phyloP scores from a whole-genome alignment of 2,113 vertebrate species.

The Phalacrocorax carbo region DNA sequence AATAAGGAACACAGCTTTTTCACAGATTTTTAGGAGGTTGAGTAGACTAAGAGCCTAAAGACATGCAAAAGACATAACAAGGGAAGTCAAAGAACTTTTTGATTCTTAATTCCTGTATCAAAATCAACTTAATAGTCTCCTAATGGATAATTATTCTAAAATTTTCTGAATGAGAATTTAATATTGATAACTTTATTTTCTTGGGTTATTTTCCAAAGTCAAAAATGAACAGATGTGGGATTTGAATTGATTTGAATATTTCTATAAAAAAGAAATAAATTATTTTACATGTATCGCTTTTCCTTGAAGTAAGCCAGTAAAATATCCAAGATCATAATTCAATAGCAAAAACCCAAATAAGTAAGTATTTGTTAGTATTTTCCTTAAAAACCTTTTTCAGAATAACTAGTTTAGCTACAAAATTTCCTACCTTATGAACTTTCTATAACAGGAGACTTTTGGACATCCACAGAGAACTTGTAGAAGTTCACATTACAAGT shows the following conservation, averaged over 20 bases:
- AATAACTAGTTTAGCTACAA: background rate
- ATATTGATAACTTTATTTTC: background rate
- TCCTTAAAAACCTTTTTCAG: background rate
- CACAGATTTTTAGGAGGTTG: background rate
- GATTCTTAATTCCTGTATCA: background rate
- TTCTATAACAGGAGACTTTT: conserved; percentile 36
- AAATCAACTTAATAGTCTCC: background rate
- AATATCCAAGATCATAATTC: background rate
- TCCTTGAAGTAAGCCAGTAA: background rate
- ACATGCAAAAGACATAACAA: background rate
- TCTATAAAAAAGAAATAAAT: background rate
- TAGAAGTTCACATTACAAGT: conserved; percentile 23
- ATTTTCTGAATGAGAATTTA: background rate
- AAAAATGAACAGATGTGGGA: background rate
- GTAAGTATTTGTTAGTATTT: background rate
- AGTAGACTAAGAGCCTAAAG: background rate
- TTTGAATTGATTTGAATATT: background rate
- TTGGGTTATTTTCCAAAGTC: background rate
- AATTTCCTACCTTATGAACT: conserved; percentile 10
- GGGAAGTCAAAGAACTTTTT: background rate
- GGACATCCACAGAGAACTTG: conserved; percentile 23
- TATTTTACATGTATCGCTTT: background rate
- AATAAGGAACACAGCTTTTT: background rate
- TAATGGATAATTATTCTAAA: background rate
- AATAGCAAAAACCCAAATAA: background rate